Evolutionary conservation across 2,888 invertebrate genomes (phyloP), one percentile per base, ranked within the genome.

Genomic region (Odontocolon sp.): DNA sequence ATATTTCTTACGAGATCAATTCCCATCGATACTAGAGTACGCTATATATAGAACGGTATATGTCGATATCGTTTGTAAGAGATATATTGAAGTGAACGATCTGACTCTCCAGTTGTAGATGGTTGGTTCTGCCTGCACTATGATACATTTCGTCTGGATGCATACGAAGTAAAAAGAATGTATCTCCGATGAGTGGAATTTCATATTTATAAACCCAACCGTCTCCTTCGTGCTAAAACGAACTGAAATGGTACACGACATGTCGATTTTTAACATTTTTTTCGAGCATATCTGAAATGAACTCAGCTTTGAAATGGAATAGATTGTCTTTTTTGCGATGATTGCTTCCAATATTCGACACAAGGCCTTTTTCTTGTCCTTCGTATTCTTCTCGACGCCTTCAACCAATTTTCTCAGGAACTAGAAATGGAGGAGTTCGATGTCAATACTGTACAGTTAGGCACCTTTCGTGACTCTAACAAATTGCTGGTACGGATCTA

Each of bases 11-110:
- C 33, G 31, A 14, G 59, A 59, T 31, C 52, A 63, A 70, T 52
- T 69, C 70, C 64, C 28, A 68, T 74, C 68, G 70, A 66, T 64
- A 69, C 45, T 26, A 28, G 61, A 68, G 54, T 38, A 16, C 47
- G 42, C 38, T 54, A 52, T 26, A 59, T 26, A 56, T 26, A 59
- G 26, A 28, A 28, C 56, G 50, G 57, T 54, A 68, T 56, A 68
- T 68, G 74, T 76, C 75, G 75, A 76, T 76, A 76, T 66, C 70
- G 66, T 76, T 76, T 69, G 66, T 54, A 59, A 71, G 31, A 74
- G 68, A 74, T 74, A 74, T 74, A 74, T 63, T 68, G 68, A 31
- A 74, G 38, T 21, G 38, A 59, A 59, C 59, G 36, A 50, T 50
- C 47, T 14, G 38, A 38, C 36, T 50, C 28, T 40, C 33, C 47